These are phyloP conservation scores for Hemaris fuciformis DNA, from an alignment of 2,888 invertebrate genomes.

Conservation along the genomic window DNA sequence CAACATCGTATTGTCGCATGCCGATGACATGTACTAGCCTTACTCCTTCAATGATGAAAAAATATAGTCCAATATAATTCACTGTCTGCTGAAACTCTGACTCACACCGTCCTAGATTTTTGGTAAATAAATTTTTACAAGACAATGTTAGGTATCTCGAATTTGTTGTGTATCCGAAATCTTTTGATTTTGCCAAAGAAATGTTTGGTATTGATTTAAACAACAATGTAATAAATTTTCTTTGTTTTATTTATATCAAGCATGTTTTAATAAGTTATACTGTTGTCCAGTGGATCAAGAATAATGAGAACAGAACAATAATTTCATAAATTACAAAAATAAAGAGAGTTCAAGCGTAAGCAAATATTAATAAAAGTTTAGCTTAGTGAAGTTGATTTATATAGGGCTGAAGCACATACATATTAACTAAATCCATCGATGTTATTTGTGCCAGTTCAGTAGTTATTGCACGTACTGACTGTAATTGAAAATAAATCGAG, in stretches of 20 bases:
- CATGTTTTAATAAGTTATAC: background rate
- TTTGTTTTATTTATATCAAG: background rate
- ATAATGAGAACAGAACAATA: no score
- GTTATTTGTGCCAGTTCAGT: slow-evolving; percentile 6
- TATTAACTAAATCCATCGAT: background rate
- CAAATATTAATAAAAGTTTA: background rate
- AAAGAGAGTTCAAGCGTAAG: background rate
- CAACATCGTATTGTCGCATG: slow-evolving; percentile 38
- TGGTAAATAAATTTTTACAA: background rate
- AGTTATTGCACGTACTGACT: slow-evolving; percentile 2
- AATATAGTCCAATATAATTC: slow-evolving; percentile 32
- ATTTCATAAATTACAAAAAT: background rate
- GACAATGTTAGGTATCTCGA: background rate
- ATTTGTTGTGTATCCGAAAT: background rate
- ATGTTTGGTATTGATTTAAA: background rate
- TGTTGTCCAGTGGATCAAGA: background rate
- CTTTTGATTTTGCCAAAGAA: background rate
- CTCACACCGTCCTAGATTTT: slow-evolving; percentile 27
- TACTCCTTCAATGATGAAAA: slow-evolving; percentile 16
- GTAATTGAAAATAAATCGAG: slow-evolving; percentile 16
- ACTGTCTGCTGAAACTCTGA: slow-evolving; percentile 31
- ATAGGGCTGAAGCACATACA: background rate
- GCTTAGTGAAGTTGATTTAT: background rate
- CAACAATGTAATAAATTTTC: background rate
- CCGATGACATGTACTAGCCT: slow-evolving; percentile 52